These are phyloP conservation scores for Miichthys miiuy DNA, from an alignment of 2,797 vertebrate species.

Conservation along the genomic window DNA sequence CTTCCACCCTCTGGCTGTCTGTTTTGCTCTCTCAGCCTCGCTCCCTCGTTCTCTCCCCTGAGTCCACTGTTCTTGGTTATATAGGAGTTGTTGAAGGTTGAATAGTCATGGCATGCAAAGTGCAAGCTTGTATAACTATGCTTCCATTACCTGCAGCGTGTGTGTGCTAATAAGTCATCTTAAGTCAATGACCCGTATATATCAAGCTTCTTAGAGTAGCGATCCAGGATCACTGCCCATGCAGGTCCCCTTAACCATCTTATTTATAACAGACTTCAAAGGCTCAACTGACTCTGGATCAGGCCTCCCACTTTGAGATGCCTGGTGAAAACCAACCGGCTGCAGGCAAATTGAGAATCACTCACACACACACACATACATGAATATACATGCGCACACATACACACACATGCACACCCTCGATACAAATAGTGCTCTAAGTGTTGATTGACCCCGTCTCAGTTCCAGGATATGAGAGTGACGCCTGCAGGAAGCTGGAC, in stretches of 20 bases:
- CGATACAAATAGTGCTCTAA: conserved; percentile 39
- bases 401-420: neutral
- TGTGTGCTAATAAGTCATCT: conserved; percentile 79
- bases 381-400: conserved; percentile 28
- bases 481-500: conserved; percentile 63
- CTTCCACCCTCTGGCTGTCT: conserved; percentile 75
- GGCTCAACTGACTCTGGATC: conserved; percentile 66
- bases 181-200: conserved; percentile 76
- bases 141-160: conserved; percentile 77
- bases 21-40: conserved; percentile 69
- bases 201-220: conserved; percentile 71
- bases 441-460: conserved; percentile 72
- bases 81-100: conserved; percentile 83
- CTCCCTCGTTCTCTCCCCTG: conserved; percentile 65
- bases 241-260: conserved; percentile 63
- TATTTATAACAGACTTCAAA: conserved; percentile 77
- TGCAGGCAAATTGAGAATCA: conserved; percentile 48
- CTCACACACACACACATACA: conserved; percentile 17
- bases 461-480: conserved; percentile 54
- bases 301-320: conserved; percentile 59
- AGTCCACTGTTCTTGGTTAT: conserved; percentile 66
- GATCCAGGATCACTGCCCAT: conserved; percentile 71
- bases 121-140: conserved; percentile 79
- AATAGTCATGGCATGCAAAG: conserved; percentile 83
- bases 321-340: conserved; percentile 48